Percentiles rank a stretch among this genome's conserved stretches.
phyloP scores from a whole-genome alignment of 1,140 invertebrate species.

The Drosophila murphyi region DNA sequence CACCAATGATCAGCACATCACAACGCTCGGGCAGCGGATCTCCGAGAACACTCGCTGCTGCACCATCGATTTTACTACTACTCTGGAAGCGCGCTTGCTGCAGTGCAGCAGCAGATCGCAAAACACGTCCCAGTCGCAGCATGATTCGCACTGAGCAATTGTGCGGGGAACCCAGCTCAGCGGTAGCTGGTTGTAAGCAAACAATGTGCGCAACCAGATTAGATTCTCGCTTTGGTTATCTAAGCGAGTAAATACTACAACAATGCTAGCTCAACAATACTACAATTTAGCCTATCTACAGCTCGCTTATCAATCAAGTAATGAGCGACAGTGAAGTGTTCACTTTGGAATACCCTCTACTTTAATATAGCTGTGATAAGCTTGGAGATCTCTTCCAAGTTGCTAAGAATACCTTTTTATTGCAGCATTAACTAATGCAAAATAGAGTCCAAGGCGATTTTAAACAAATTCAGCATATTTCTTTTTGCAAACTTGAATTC shows the following conservation, averaged over 20 bases:
- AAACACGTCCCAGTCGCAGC: slow-evolving; percentile 54
- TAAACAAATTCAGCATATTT: too few species aligned
- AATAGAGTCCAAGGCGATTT: too few species aligned
- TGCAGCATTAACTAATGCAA: too few species aligned
- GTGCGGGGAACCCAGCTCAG: background rate
- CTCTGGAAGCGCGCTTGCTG: slow-evolving; percentile 23
- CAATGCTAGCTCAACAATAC: slow-evolving; percentile 31
- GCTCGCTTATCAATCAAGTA: slow-evolving; percentile 15
- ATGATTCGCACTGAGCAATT: slow-evolving; percentile 53
- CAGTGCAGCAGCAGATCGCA: slow-evolving; percentile 27
- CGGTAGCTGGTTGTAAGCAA: slow-evolving; percentile 33
- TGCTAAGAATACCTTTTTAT: too few species aligned
- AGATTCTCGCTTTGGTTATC: slow-evolving; percentile 54
- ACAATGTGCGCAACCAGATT: slow-evolving; percentile 45
- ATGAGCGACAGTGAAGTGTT: background rate
- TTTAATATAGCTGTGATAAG: background rate
- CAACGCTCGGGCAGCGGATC: slow-evolving; percentile 84
- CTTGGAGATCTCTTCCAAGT: too few species aligned
- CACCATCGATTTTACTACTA: background rate
- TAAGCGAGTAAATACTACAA: slow-evolving; percentile 24
- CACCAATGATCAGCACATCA: slow-evolving; percentile 96
- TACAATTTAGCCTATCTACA: slow-evolving; percentile 24
- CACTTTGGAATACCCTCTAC: background rate
- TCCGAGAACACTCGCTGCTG: slow-evolving; percentile 1
- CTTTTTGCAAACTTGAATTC: too few species aligned